Evolutionary conservation across 37 sponge, comb jelly and placozoan species (phyloP).

Genomic region (Ianthella basta): DNA sequence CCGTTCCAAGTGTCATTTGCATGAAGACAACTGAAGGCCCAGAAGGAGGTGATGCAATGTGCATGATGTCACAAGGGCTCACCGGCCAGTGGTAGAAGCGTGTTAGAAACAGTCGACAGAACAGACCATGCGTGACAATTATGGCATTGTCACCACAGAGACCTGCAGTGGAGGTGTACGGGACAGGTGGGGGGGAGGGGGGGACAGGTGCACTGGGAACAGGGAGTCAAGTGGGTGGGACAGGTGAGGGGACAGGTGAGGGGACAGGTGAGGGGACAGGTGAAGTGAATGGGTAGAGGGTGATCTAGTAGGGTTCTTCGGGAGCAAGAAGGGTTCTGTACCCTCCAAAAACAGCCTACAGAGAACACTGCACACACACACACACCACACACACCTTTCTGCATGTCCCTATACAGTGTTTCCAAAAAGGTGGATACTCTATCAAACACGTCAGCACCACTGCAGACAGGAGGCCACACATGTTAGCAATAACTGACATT

Average conservation of each 20-base stretch:
- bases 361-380: too few relatives aligned
- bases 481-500: background rate
- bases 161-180: background rate
- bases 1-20: too few relatives aligned
- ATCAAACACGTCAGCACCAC: conserved; percentile 93
- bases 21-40: too few relatives aligned
- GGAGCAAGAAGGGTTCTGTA: too few relatives aligned
- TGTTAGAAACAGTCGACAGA: conserved; percentile 85
- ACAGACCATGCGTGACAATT: conserved; percentile 85
- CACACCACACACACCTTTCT: conserved; percentile 57
- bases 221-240: background rate
- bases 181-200: background rate
- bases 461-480: background rate
- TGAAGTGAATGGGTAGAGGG: too few relatives aligned
- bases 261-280: background rate
- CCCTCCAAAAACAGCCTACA: too few relatives aligned
- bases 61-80: background rate
- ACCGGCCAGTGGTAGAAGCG: conserved; percentile 87
- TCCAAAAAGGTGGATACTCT: conserved; percentile 87
- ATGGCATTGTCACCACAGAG: conserved; percentile 80
- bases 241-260: background rate
- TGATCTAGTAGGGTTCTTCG: too few relatives aligned
- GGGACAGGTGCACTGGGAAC: background rate
- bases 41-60: background rate
- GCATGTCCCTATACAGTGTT: conserved; percentile 86